Base-by-base conservation (phyloP, 2,888 invertebrate species). In the Philaethria dido region DNA sequence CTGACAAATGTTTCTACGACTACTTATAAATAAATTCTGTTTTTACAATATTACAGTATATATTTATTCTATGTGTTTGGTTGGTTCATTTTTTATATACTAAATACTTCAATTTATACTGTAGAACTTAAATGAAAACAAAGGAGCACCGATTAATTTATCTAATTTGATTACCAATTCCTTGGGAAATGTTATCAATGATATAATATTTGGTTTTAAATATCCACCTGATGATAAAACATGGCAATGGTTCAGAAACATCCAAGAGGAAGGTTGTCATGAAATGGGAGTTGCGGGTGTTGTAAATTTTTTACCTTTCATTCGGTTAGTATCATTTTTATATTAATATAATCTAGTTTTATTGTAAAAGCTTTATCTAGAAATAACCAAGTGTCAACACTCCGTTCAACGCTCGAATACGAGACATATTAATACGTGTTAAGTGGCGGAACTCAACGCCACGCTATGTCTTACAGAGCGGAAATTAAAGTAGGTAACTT, bases 191-290 rank as follows among this genome's bases (percentile, higher is more conserved):
- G 92, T 96, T 20, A 93, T 98, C 66, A 96, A 96, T 79, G 93
- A 94, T 72, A 87, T 98, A 54, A 95, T 97, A 18, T 97, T 97
- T 78, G 98, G 98, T 0, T 93, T 93, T 76, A 94, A 94, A 73
- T 98, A 94, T 84, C 87, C 93, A 2, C 92, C 94, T 60, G 91
- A 96, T 66, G 96, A 97, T 80, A 91, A 93, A 77, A 94, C 94
- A 6, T 98, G 98, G 97, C 89, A 88, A 65, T 96, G 96, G 94
- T 87, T 97, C 65, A 94, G 96, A 77, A 88, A 95, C 74, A 89
- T 97, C 61, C 97, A 97, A 83, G 97, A 97, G 80, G 96, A 97
- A 82, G 97, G 98, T 0, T 95, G 96, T 59, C 96, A 96, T 80
- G 94, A 95, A 76, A 96, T 98, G 80, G 97, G 97, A 0, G 94